Percentiles rank a stretch among this genome's conserved stretches.
Evolutionary conservation across 2,113 vertebrate genomes (phyloP).

Genomic region (Tiliqua scincoides): DNA sequence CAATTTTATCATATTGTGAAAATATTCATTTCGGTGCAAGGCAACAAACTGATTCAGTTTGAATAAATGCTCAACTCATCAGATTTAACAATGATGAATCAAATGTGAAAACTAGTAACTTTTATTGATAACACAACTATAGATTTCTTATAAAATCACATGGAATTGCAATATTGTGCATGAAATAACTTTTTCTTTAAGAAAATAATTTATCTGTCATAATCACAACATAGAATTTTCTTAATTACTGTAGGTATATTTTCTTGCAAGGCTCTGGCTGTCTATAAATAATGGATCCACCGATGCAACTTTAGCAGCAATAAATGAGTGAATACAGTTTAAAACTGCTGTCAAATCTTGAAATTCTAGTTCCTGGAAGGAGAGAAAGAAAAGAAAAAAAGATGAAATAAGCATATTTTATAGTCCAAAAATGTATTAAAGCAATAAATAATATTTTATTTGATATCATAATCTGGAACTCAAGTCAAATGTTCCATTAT

Average conservation of each 20-base stretch:
- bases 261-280: conserved; percentile 84
- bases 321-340: conserved; percentile 92
- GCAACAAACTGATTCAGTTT: conserved; percentile 56
- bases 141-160: conserved; percentile 73
- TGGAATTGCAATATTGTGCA: conserved; percentile 62
- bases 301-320: conserved; percentile 93
- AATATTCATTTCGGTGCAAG: conserved; percentile 32
- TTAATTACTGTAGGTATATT: conserved; percentile 82
- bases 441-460: neutral
- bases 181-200: conserved; percentile 72
- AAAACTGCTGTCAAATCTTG: conserved; percentile 89
- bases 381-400: conserved; percentile 24
- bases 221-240: conserved; percentile 49
- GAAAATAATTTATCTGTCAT: conserved; percentile 75
- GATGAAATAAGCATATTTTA: conserved; percentile 22
- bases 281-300: conserved; percentile 89
- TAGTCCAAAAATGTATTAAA: conserved; percentile 8
- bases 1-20: conserved; percentile 12
- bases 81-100: conserved; percentile 45
- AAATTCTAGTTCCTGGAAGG: conserved; percentile 90
- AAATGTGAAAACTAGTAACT: conserved; percentile 60
- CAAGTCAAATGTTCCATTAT: conserved; percentile 10
- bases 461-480: neutral
- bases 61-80: conserved; percentile 36
- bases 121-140: conserved; percentile 71